Evolutionary conservation across 2,888 invertebrate genomes (phyloP).

Genomic region (Mantis religiosa): DNA sequence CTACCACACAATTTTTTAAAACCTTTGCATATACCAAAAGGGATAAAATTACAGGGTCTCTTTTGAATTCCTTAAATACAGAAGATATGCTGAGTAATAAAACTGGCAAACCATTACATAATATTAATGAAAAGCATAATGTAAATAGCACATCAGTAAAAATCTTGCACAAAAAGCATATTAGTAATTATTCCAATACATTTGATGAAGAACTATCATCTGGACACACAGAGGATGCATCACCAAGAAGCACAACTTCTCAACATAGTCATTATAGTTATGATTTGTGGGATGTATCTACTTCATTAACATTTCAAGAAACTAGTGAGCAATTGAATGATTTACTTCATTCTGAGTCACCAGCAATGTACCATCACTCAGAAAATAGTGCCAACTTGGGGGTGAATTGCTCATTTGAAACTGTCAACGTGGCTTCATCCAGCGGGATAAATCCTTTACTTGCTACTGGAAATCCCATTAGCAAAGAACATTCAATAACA

Average conservation of each 20-base stretch:
- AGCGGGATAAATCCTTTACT: not conserved
- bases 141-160: not conserved
- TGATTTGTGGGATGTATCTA: too few relatives aligned
- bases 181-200: not conserved
- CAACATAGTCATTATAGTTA: too few relatives aligned
- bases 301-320: not conserved
- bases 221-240: not conserved
- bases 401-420: not conserved
- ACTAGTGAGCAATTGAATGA: not conserved
- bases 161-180: not conserved
- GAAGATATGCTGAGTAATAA: not conserved
- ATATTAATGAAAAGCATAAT: not conserved
- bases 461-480: not conserved
- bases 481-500: not conserved
- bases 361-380: not conserved
- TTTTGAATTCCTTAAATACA: not conserved
- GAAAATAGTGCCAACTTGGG: not conserved
- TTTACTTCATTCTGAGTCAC: not conserved
- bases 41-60: too few relatives aligned
- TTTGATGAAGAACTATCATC: not conserved
- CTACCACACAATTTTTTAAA: not conserved
- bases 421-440: not conserved
- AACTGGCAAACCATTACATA: not conserved
- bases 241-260: not conserved
- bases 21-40: not conserved